Conservation (phyloP, 2,113 vertebrate species). For the Sylvicapra grimmia region DNA sequence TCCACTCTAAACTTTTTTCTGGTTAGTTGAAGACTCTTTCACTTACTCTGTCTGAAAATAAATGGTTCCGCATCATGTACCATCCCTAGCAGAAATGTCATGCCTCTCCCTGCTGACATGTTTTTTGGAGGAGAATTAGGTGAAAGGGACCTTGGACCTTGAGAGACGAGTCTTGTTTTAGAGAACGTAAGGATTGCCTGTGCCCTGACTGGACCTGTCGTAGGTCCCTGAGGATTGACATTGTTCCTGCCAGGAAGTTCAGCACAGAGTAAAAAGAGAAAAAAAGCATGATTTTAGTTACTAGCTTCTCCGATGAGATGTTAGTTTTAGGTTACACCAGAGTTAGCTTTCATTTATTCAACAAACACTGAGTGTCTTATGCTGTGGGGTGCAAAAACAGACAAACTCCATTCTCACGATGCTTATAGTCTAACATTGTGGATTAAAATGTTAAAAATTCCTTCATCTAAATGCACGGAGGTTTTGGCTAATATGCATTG, state of each 20-base stretch:
- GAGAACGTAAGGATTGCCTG: neutral
- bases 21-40: neutral
- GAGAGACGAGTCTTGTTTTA: neutral
- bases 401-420: neutral
- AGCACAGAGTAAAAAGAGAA: neutral
- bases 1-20: neutral
- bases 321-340: conserved; percentile 12
- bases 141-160: neutral
- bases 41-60: neutral
- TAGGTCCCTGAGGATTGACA: neutral
- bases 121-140: neutral
- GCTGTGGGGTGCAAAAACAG: neutral
- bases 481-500: neutral
- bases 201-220: neutral
- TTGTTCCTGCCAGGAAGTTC: neutral
- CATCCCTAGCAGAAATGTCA: neutral
- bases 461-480: neutral
- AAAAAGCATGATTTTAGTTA: neutral
- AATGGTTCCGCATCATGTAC: neutral
- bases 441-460: conserved; percentile 1
- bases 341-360: neutral
- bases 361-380: neutral
- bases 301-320: neutral
- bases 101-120: neutral
- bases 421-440: neutral